Evolutionary conservation across 2,113 vertebrate genomes (phyloP), one percentile per base, ranked within the genome.

Genomic region (Pao palembangensis): DNA sequence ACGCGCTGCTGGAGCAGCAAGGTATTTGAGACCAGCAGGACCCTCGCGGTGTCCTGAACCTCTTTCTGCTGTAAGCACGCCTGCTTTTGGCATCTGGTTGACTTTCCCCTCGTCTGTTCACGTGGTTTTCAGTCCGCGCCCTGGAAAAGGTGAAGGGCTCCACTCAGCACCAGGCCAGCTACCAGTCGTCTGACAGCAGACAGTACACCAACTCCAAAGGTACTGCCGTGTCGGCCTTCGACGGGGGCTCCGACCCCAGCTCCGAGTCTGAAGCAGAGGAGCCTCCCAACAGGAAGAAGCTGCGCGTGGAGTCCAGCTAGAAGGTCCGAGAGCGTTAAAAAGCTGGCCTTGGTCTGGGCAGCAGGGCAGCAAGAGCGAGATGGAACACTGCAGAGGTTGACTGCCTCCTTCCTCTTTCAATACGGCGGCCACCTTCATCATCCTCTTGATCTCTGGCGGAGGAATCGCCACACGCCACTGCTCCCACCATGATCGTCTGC

Each of bases 151-250:
- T 96, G 68, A 96, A 94, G 81, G 96, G 96, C 43, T 94, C 93
- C 1, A 89, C 93, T 31, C 94, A 96, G 81, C 94, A 98, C 61
- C 96, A 97, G 88, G 87, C 92, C 87, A 96, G 85, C 88, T 98
- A 97, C 83, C 92, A 94, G 0, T 89, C 95, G 3, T 92, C 94
- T 8, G 96, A 99, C 91, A 94, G 88, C 94, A 96, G 93, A 92
- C 94, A 96, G 72, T 99, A 98, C 91, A 99, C 96, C 91, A 99
- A 99, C 88, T 91, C 96, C 88, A 99, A 99, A 89, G 96, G 96
- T 92, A 94, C 95, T 87, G 79, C 96, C 78, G 96, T 99, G 90
- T 99, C 96, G 0, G 96, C 96, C 64, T 99, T 99, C 43, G 96
- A 99, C 69, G 96, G 96, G 0, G 96, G 96, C 84, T 99, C 96